Conservation (phyloP, 2,888 invertebrate species). For the Drosophila cognata region DNA sequence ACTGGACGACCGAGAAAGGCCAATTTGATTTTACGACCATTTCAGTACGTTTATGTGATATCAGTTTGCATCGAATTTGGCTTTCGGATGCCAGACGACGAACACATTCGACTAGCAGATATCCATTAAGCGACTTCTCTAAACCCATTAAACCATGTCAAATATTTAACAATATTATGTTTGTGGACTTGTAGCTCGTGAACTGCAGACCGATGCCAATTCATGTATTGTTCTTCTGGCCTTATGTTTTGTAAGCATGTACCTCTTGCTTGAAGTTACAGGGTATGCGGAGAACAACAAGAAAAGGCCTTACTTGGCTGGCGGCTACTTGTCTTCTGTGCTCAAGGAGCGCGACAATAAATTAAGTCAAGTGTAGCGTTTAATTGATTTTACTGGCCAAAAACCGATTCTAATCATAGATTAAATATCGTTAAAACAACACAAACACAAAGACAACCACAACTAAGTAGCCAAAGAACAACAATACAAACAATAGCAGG, state of each 20-base stretch:
- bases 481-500: constrained; percentile 18
- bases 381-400: constrained; percentile 67
- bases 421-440: constrained; percentile 77
- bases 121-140: not conserved
- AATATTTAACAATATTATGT: not conserved
- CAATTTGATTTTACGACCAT: constrained; percentile 73
- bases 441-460: constrained; percentile 24
- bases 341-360: constrained; percentile 68
- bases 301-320: constrained; percentile 15
- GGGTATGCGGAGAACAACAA: constrained; percentile 24
- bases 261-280: not conserved
- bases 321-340: constrained; percentile 60
- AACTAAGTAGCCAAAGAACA: constrained; percentile 28
- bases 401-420: constrained; percentile 75
- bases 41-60: constrained; percentile 55
- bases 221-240: not conserved
- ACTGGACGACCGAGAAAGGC: constrained; percentile 36
- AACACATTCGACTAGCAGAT: not conserved
- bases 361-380: constrained; percentile 79
- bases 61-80: constrained; percentile 59
- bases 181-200: not conserved
- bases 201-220: not conserved
- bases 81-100: constrained; percentile 21
- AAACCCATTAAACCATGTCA: not conserved
- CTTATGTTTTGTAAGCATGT: not conserved